Percentiles rank a stretch among this genome's conserved stretches.
Conservation (phyloP, 1,140 invertebrate genomes). For the Acyrthosiphon pisum region DNA sequence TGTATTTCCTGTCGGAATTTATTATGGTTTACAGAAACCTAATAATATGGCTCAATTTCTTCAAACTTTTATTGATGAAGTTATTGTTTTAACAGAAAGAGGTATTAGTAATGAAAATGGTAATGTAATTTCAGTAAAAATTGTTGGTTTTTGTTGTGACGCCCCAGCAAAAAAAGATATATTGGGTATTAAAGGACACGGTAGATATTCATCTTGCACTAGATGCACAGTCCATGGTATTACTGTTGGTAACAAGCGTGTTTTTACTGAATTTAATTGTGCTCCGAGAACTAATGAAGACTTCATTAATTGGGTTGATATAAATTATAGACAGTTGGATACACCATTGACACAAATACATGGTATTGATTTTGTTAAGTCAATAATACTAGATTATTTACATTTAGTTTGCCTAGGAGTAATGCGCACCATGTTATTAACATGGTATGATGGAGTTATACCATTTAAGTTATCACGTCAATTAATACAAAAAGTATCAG, state of each 20-base stretch:
- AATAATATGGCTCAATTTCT: constrained; percentile 58
- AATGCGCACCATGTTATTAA: constrained; percentile 59
- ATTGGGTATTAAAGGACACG: constrained; percentile 60
- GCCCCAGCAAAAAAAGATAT: constrained; percentile 60
- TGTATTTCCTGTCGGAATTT: constrained; percentile 60
- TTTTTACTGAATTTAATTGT: constrained; percentile 59
- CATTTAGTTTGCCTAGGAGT: constrained; percentile 59
- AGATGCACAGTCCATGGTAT: constrained; percentile 61
- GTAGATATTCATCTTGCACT: constrained; percentile 60
- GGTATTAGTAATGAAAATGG: constrained; percentile 50
- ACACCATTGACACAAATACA: constrained; percentile 60
- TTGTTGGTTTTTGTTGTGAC: constrained; percentile 60
- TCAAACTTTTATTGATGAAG: constrained; percentile 59
- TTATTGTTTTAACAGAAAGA: constrained; percentile 52
- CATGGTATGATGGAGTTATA: constrained; percentile 58
- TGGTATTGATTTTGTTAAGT: constrained; percentile 61
- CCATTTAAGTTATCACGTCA: not conserved
- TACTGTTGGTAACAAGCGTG: constrained; percentile 58
- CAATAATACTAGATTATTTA: constrained; percentile 63
- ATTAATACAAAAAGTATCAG: constrained; percentile 56
- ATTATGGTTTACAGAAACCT: constrained; percentile 60
- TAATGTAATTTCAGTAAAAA: constrained; percentile 52
- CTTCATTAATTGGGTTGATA: constrained; percentile 60
- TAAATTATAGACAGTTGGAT: constrained; percentile 62
- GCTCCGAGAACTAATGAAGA: constrained; percentile 60